Conservation (phyloP, 2,888 invertebrate species). For the Heliconius sara region DNA sequence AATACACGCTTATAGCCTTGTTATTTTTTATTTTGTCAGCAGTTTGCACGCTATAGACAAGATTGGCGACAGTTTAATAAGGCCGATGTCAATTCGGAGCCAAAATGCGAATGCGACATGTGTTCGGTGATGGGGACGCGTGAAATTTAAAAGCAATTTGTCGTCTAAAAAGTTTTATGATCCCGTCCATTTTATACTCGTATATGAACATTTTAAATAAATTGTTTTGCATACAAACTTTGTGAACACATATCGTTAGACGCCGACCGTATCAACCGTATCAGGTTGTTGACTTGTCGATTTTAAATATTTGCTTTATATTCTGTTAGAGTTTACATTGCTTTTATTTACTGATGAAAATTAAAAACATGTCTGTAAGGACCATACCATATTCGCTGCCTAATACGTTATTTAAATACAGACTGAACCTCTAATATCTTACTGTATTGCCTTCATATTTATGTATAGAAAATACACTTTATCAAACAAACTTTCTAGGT, state of each 20-base stretch:
- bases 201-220: constrained; percentile 21
- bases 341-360: not conserved
- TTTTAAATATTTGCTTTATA: not conserved
- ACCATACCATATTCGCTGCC: not conserved
- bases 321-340: not conserved
- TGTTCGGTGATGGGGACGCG: constrained; percentile 31
- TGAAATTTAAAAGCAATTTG: constrained; percentile 40
- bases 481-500: not conserved
- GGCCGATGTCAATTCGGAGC: constrained; percentile 46
- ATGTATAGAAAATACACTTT: not conserved
- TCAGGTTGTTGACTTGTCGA: constrained; percentile 11
- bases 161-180: constrained; percentile 37
- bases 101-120: constrained; percentile 47
- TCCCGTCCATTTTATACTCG: constrained; percentile 11
- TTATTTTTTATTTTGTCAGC: constrained; percentile 75
- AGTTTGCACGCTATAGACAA: constrained; percentile 55
- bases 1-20: constrained; percentile 63
- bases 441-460: not conserved
- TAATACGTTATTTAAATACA: not conserved
- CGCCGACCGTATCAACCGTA: not conserved
- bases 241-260: constrained; percentile 22
- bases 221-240: constrained; percentile 25
- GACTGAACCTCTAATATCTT: not conserved
- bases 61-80: constrained; percentile 52
- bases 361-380: not conserved